These are phyloP conservation scores for Micrastur ruficollis DNA, from an alignment of 2,797 vertebrate species.

Conservation along the genomic window DNA sequence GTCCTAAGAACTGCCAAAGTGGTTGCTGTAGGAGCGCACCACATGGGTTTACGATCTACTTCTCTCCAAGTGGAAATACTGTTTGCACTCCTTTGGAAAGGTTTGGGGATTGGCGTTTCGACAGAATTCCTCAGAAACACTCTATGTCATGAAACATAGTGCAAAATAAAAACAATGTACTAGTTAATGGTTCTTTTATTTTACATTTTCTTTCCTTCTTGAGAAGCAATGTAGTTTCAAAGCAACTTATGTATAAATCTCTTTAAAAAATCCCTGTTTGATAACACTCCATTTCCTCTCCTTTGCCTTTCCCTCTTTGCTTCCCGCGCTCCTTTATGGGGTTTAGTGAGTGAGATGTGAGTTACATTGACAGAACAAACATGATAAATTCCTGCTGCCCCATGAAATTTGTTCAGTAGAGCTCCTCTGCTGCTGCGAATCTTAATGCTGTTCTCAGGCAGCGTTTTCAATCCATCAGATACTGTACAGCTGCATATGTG, in stretches of 20 bases:
- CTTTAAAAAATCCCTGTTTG: background rate
- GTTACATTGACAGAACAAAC: slow-evolving; percentile 63
- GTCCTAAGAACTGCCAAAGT: background rate
- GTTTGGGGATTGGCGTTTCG: slow-evolving; percentile 4
- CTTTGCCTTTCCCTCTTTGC: background rate
- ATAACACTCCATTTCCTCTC: background rate
- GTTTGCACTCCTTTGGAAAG: background rate
- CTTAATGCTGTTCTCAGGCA: slow-evolving; percentile 53
- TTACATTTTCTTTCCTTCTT: slow-evolving; percentile 3
- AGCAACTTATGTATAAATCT: slow-evolving; percentile 27
- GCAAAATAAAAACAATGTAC: slow-evolving; percentile 10
- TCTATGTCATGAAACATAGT: background rate
- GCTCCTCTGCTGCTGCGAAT: slow-evolving; percentile 49
- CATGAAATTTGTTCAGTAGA: slow-evolving; percentile 52
- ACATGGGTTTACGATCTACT: background rate
- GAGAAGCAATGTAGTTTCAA: background rate
- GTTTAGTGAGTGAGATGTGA: slow-evolving; percentile 32
- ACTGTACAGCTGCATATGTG: slow-evolving; percentile 42
- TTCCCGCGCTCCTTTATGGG: background rate
- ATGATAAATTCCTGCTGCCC: slow-evolving; percentile 66
- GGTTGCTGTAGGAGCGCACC: background rate
- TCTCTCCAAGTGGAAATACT: slow-evolving; percentile 37
- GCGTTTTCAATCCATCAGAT: slow-evolving; percentile 59
- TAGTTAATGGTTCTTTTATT: slow-evolving; percentile 34
- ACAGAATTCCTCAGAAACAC: slow-evolving; percentile 8